Base-by-base conservation (phyloP, 2,888 invertebrate genomes). In the Laothoe populi region DNA sequence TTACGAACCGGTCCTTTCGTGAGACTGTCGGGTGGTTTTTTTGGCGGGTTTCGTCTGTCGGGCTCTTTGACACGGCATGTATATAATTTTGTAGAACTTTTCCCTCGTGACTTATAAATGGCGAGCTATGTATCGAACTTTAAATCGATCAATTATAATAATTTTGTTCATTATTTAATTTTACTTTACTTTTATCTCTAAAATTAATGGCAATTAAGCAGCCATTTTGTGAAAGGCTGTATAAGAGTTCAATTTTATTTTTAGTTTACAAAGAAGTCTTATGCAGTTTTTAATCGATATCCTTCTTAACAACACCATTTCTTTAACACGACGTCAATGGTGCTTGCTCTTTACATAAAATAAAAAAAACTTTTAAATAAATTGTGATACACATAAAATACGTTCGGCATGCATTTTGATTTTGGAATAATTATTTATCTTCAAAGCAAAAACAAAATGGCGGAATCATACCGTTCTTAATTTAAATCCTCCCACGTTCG, bases 1-100 rank as follows among this genome's bases (percentile, higher is more conserved):
- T 73, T 70, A 65, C 70, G 64, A 68, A 70, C 67, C 69, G 63
- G 70, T 73, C 71, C 69, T 71, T 71, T 70, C 64, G 68, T 64
- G 68, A 46, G 70, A 66, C 65, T 66, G 66, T 64, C 59, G 67
- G 26, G 63, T 68, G 65, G 66, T 73, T 67, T 67, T 73, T 73
- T 72, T 70, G n/a, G 35, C 19, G 59, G 46, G 48, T 48, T 46
- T 24, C 60, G 38, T 23, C 21, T 1, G 16, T 38, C 60, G 60
- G 60, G 11, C 48, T 61, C 49, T 53, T 61, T 61, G 60, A 49
- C 19, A 24, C 42, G 42, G 16, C 26, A 38, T 13, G 49, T 61
- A 60, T 60, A 21, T 40, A 53, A 31, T 60, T 60, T 60, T 16
- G 21, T 48, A 23, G 48, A 60, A 61, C 53, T 60, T 53, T 53